Evolutionary conservation across 2,113 vertebrate species (phyloP), one percentile per base, ranked within the genome.

Genomic region (Notiomystis cincta): DNA sequence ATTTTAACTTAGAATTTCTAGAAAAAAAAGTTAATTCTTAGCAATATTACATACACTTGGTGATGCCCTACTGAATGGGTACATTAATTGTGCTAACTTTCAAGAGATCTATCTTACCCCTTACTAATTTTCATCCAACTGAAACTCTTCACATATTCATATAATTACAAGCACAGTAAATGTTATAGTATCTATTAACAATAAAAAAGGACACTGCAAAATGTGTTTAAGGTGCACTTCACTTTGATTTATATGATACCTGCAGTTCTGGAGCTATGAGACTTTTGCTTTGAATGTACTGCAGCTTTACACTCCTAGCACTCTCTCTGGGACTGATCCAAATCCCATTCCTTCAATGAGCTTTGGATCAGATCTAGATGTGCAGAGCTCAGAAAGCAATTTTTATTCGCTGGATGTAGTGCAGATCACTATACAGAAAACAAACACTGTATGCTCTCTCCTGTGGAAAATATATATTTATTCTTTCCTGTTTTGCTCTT

Each of bases 281-380:
- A 90, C 71, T 83, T 94, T 80, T 91, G 31, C 72, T 96, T 94
- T 93, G 85, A 94, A 95, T 48, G 60, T 37, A 78, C 71, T 96
- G 85, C 66, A 78, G 67, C 66, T 94, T 92, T 95, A 86, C 92
- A 88, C 95, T 97, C 75, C 60, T 94, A 96, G 82, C 92, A 96
- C 92, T 95, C 93, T 90, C 93, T 95, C 80, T 96, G 96, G 95
- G 95, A 92, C 85, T 65, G 64, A 93, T 94, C 93, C 94, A 96
- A 93, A 92, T 71, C 78, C 92, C 70, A 56, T 57, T 90, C 90
- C 69, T 94, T 92, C 83, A 86, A 67, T 50, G 60, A 89, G 76
- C 57, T 95, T 96, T 97, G 90, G 84, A 92, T 89, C 76, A 86
- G 78, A 64, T 75, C 89, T 94, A 78, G 89, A 77, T 81, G 50